Evolutionary conservation across 2,888 invertebrate genomes (phyloP), one percentile per base, ranked within the genome.

Genomic region (Metalampra italica): DNA sequence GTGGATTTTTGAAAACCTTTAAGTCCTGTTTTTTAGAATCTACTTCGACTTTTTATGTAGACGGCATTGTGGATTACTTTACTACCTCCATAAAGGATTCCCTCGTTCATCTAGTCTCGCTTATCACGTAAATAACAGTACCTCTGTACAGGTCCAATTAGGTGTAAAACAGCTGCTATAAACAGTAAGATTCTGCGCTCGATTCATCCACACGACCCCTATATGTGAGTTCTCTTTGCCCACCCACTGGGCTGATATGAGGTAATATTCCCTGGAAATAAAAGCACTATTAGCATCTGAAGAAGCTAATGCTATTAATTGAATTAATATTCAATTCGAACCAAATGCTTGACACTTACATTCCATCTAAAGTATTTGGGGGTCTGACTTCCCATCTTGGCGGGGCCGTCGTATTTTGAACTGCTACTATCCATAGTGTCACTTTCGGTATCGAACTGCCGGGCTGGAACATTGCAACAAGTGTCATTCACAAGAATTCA

Each of bases 211-310:
- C 49, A 97, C 95, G 45, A 96, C 94, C 45, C 95, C 93, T 58
- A 98, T 92, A 75, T 95, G 93, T 54, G 91, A 91, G 79, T 95
- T 94, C 67, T 92, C 92, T 71, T 92, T 92, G 67, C 94, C 94
- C 66, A 96, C 93, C 98, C 98, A 98, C 56, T 94, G 94, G 53
- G 97, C 97, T 63, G 96, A 95, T 77, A 96, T 97, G 77, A 98
- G 90, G 89, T 98, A 98, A 89, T 94, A 95, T 73, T 98, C 97
- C 84, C 97, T 97, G 88, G 38, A 87, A 88, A 40, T 7, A 15
- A 13, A 14, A 38, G 22, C 9, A 32, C 14, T 11, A 22, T 40
- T 36, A 29, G 34, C 41, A 37, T 15, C 37, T 44, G 22, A 45
- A 2, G 34, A 34, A 34, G 11, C 8, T 34, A 11, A 34, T 11